Percentiles rank a stretch among this genome's conserved stretches.
Conservation (phyloP, 2,797 vertebrate species). For the Malacoctenus gilli region DNA sequence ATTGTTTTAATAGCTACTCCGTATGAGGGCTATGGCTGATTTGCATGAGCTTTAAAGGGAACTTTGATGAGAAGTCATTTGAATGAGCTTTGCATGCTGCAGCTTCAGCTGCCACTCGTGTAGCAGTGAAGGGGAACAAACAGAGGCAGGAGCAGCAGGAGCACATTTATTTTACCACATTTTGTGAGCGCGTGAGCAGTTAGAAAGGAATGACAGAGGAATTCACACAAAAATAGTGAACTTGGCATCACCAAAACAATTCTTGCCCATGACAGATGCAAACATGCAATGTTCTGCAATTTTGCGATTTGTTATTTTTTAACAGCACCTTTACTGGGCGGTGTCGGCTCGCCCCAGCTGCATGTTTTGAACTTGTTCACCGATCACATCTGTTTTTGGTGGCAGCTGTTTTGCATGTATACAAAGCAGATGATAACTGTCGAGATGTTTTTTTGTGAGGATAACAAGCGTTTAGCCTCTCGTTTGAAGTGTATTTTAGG, state of each 20-base stretch:
- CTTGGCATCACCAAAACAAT: too few species aligned
- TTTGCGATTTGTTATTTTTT: neutral
- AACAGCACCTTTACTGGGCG: neutral
- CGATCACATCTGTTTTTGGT: neutral
- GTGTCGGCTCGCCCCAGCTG: too few species aligned
- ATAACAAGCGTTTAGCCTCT: too few species aligned
- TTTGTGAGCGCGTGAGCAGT: conserved; percentile 5
- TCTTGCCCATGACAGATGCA: neutral
- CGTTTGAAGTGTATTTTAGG: neutral
- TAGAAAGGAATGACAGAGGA: neutral
- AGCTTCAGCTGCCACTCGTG: conserved; percentile 44
- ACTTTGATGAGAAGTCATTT: conserved; percentile 76
- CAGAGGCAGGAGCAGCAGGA: conserved; percentile 1
- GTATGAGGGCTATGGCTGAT: conserved; percentile 63
- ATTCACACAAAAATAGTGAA: conserved; percentile 8
- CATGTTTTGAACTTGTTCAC: conserved; percentile 1
- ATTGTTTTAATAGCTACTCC: too few species aligned
- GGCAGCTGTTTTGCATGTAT: conserved; percentile 56
- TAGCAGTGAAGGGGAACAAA: conserved; percentile 20
- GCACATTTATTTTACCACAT: conserved; percentile 6
- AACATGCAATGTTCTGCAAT: neutral
- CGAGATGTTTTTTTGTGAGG: conserved; percentile 22
- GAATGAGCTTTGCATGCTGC: conserved; percentile 81
- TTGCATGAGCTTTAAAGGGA: conserved; percentile 84
- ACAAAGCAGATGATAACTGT: conserved; percentile 55